phyloP scores from a whole-genome alignment of 2,113 vertebrate genomes.

The Hypanus sabinus region DNA sequence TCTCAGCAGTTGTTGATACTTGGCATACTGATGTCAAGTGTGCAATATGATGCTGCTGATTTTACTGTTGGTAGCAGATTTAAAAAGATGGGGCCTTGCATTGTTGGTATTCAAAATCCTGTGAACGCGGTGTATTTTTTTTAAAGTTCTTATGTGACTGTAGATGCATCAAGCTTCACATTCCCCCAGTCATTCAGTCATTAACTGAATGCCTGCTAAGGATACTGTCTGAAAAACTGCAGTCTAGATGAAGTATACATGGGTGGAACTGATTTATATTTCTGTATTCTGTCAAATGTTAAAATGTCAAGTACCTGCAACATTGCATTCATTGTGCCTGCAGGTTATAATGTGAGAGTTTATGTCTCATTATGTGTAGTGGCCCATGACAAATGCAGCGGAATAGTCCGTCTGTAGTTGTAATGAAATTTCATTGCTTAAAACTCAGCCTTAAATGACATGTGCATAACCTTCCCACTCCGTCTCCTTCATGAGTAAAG shows the following conservation, averaged over 20 bases:
- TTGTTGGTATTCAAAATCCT: not conserved
- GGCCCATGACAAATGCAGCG: not conserved
- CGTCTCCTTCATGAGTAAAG: not conserved
- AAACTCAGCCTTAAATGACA: not conserved
- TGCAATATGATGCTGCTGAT: not conserved
- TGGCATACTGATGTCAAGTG: not conserved
- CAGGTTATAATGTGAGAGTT: not conserved
- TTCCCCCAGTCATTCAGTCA: not conserved
- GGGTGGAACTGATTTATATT: not conserved
- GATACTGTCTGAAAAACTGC: not conserved
- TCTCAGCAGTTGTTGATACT: not conserved
- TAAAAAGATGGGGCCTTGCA: not conserved
- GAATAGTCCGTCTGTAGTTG: not conserved
- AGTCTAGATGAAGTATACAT: not conserved
- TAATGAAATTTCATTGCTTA: not conserved
- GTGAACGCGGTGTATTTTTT: not conserved
- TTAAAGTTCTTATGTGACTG: not conserved
- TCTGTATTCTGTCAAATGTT: not conserved
- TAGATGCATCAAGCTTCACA: not conserved
- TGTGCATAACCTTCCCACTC: not conserved
- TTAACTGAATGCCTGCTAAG: not conserved
- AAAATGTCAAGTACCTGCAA: not conserved
- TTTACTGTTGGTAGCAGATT: not conserved
- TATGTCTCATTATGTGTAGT: not conserved
- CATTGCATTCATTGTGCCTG: conserved; percentile 13